A percentile compares a stretch with the other conserved stretches of the same genome.
Evolutionary conservation across 2,888 invertebrate species (phyloP).

Genomic region (Drosophila cyrtoloma): DNA sequence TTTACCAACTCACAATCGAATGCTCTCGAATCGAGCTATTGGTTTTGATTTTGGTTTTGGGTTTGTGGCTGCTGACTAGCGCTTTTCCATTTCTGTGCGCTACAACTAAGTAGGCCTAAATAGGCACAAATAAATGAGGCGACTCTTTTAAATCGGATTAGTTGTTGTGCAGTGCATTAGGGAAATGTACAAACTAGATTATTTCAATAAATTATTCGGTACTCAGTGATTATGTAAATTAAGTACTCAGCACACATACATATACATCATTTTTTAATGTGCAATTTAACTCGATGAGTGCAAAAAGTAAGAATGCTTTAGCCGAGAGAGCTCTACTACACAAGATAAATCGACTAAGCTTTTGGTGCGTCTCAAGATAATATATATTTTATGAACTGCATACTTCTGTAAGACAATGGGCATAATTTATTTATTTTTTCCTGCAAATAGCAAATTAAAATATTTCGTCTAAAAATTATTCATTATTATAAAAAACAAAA

Average conservation of each 20-base stretch:
- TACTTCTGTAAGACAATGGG: not conserved
- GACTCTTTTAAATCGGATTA: constrained; percentile 37
- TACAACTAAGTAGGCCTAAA: constrained; percentile 52
- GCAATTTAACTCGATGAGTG: not conserved
- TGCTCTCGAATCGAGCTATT: constrained; percentile 30
- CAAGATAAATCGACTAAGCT: not conserved
- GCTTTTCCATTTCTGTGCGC: constrained; percentile 32
- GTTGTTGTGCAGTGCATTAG: constrained; percentile 54
- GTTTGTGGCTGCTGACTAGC: constrained; percentile 28
- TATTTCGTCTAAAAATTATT: not conserved
- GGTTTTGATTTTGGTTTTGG: not conserved
- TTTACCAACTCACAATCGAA: constrained; percentile 11
- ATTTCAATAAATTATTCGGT: constrained; percentile 20
- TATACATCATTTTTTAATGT: not conserved
- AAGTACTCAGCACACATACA: not conserved
- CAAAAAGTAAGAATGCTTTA: not conserved
- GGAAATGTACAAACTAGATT: constrained; percentile 44
- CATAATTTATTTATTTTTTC: not conserved
- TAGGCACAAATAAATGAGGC: constrained; percentile 65
- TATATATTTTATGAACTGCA: not conserved
- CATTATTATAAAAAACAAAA: not conserved
- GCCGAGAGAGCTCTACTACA: no score
- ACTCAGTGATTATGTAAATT: constrained; percentile 24
- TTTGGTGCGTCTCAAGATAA: not conserved
- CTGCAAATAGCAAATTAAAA: not conserved